Conservation (phyloP, 2,113 vertebrate genomes). For the Chrysemys picta region DNA sequence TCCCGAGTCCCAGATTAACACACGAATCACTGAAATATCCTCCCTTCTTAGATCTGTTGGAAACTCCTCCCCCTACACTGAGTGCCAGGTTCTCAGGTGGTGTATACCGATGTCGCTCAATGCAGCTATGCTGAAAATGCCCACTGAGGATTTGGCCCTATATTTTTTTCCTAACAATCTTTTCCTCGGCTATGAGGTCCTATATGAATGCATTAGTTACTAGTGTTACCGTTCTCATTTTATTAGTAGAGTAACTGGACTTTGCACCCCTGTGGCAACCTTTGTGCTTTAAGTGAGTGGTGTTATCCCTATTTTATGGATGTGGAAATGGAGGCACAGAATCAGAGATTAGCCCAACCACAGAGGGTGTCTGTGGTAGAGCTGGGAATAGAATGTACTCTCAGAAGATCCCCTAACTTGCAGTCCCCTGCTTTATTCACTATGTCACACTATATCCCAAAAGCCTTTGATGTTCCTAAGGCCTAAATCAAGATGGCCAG, state of each 20-base stretch:
- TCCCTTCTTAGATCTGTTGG: not conserved
- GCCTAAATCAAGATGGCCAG: not conserved
- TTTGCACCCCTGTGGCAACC: not conserved
- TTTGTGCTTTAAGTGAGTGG: not conserved
- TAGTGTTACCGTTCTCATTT: not conserved
- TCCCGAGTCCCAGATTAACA: not conserved
- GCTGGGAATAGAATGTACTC: not conserved
- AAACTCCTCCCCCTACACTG: not conserved
- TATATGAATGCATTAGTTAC: not conserved
- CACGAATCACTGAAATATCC: constrained; percentile 16
- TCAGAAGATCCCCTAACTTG: not conserved
- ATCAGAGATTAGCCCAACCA: fast-evolving
- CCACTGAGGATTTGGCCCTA: not conserved
- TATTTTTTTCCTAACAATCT: not conserved
- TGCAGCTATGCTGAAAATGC: not conserved
- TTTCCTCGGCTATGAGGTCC: not conserved
- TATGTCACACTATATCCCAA: not conserved
- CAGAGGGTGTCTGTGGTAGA: not conserved
- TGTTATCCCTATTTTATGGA: not conserved
- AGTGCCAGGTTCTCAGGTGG: not conserved
- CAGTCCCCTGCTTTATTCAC: fast-evolving
- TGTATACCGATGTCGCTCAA: not conserved
- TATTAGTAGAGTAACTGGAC: not conserved
- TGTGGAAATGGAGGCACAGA: not conserved
- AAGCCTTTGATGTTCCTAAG: not conserved